Percentiles rank a stretch among this genome's conserved stretches.
Evolutionary conservation across 2,113 vertebrate genomes (phyloP).

Genomic region (Sinocyclocheilus grahami): DNA sequence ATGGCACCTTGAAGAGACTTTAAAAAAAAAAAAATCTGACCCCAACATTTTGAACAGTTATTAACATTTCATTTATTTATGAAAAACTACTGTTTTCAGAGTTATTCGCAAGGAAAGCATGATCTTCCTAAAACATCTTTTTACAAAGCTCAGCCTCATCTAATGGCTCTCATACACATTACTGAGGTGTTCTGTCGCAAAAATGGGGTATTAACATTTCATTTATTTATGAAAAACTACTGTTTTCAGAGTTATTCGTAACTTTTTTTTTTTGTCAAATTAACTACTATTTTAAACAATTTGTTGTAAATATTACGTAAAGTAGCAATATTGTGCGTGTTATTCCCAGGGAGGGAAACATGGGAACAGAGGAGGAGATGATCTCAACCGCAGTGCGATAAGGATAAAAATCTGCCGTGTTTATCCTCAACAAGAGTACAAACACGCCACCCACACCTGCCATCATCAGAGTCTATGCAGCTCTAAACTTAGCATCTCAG

Average conservation of each 20-base stretch:
- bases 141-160: background rate
- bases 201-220: no score
- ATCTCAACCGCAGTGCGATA: slow-evolving; percentile 35
- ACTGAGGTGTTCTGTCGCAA: background rate
- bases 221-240: no score
- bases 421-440: background rate
- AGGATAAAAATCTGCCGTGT: slow-evolving; percentile 8
- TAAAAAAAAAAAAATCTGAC: background rate
- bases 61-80: background rate
- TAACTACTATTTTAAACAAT: background rate
- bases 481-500: background rate
- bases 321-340: background rate
- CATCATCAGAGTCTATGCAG: background rate
- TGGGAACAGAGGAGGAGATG: slow-evolving; percentile 24
- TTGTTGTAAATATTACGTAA: background rate
- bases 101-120: background rate
- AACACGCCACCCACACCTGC: slow-evolving; percentile 4
- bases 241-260: background rate
- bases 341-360: slow-evolving; percentile 7
- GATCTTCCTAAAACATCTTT: slow-evolving; percentile 6
- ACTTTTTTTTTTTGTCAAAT: background rate
- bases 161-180: background rate
- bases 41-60: background rate
- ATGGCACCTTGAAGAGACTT: background rate
- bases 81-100: background rate